A percentile compares a stretch with the other conserved stretches of the same genome.
Evolutionary conservation across 1,140 invertebrate genomes (phyloP).

Genomic region (Sesamia nonagrioides): DNA sequence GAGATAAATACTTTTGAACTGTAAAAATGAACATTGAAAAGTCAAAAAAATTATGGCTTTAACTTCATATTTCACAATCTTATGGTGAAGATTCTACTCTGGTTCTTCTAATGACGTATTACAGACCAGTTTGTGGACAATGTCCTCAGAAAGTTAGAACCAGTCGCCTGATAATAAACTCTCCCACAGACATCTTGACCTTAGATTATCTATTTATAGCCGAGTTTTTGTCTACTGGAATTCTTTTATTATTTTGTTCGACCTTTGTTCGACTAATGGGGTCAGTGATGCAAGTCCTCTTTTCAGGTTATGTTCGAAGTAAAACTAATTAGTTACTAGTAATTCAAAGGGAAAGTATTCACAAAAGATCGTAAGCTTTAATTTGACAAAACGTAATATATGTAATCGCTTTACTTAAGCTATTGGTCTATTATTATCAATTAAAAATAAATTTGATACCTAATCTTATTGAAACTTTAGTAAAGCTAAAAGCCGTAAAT

Average conservation of each 20-base stretch:
- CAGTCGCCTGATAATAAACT: slow-evolving; percentile 44
- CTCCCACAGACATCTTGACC: slow-evolving; percentile 52
- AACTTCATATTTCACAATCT: background rate
- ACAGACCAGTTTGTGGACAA: slow-evolving; percentile 42
- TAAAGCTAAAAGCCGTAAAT: too few species aligned
- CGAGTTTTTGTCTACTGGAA: slow-evolving; percentile 13
- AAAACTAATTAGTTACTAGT: background rate
- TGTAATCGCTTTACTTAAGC: too few species aligned
- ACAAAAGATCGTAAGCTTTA: too few species aligned
- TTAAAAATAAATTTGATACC: too few species aligned
- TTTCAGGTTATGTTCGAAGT: background rate
- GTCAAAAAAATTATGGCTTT: too few species aligned
- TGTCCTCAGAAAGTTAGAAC: slow-evolving; percentile 24
- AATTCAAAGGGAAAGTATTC: background rate
- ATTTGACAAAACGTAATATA: too few species aligned
- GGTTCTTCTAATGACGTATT: background rate
- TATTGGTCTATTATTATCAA: too few species aligned
- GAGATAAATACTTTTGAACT: too few species aligned
- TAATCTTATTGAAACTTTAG: too few species aligned
- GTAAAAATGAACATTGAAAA: too few species aligned
- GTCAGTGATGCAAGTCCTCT: background rate
- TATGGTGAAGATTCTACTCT: background rate
- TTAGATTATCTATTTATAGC: slow-evolving; percentile 37
- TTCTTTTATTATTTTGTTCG: background rate
- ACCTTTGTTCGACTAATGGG: background rate